Evolutionary conservation across 2,113 vertebrate species (phyloP).

Genomic region (Raja brachyura): DNA sequence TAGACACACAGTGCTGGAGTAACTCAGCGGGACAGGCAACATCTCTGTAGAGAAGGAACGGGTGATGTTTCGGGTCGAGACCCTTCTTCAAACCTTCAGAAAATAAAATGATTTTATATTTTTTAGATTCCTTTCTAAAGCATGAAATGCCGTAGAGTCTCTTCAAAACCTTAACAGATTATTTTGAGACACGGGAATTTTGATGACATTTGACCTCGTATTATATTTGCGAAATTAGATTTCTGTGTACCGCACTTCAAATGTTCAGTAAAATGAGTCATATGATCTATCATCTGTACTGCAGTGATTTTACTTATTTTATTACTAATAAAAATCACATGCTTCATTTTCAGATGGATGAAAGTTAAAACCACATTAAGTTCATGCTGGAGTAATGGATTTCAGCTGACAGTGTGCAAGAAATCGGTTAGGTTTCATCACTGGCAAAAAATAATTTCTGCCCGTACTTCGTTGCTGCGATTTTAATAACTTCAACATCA

Average conservation of each 20-base stretch:
- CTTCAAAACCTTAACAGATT: neutral
- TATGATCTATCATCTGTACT: neutral
- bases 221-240: neutral
- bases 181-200: neutral
- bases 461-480: neutral
- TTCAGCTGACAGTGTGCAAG: neutral
- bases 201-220: neutral
- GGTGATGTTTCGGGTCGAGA: too few species aligned
- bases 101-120: neutral
- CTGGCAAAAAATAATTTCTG: neutral
- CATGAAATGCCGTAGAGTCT: neutral
- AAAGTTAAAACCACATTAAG: neutral
- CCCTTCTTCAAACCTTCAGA: too few species aligned
- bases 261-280: neutral
- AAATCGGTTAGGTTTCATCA: neutral
- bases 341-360: neutral
- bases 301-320: neutral
- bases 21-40: too few species aligned
- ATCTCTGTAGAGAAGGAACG: too few species aligned
- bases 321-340: slow-evolving; percentile 3
- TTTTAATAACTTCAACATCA: slow-evolving; percentile 10
- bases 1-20: too few species aligned
- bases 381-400: neutral
- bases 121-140: neutral
- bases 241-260: neutral